Evolutionary conservation across 2,888 invertebrate genomes (phyloP), one percentile per base, ranked within the genome.

Genomic region (Rhynchonema sp.): DNA sequence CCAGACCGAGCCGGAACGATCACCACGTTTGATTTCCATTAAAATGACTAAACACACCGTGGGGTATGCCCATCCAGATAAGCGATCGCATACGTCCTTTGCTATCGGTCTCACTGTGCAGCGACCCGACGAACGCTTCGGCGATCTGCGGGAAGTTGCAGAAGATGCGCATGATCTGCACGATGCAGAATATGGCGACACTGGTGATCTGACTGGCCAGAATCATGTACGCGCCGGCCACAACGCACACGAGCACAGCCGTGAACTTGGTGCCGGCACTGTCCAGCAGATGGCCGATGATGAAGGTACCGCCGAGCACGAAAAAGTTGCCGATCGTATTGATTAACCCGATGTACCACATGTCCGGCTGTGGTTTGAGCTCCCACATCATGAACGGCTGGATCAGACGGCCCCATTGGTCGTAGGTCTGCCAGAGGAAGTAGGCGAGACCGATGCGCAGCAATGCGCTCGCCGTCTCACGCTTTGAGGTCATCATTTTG

Each of bases 311-410:
- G 9, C 68, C 2, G 27, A 69, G 60, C 20, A 63, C 63, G 56
- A 64, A 65, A 1, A 59, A 60, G 27, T 66, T 63, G 6, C 65
- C 64, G n/a, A 69, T 59, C 1, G 65, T 60, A 28, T 66, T 67
- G 13, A 69, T 49, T 3, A 49, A 3, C 2, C 65, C 60, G 30
- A 67, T 63, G 26, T 64, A 61, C 53, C 64, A 65, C 56, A 66
- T 61, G 26, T 62, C 62, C 9, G 64, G 63, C 2, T 58, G 25
- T 0, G 69, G 69, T 26, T 62, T 52, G 27, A 68, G 60, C 27
- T 65, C 64, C 69, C 69, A 69, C 58, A 65, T 64, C 30, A 64
- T 60, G 56, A 69, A 69, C 6, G 69, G 69, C 1, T 66, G 26
- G 20, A 69, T 59, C 1, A 68, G 64, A 17, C 64, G 63, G 1